These are phyloP conservation scores for Drosophila saltans DNA, from an alignment of 1,140 invertebrate genomes.

Conservation along the genomic window DNA sequence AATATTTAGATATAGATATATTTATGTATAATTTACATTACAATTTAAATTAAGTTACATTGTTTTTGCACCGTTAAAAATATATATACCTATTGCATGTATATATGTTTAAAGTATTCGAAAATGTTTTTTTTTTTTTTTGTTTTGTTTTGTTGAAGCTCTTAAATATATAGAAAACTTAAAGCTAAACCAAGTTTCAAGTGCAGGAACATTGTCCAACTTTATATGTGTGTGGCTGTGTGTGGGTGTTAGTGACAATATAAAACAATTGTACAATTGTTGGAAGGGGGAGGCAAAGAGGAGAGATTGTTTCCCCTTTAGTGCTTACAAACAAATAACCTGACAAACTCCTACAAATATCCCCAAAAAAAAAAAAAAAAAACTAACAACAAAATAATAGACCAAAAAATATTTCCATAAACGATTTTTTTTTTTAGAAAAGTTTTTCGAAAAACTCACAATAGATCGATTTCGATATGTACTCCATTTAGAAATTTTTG, in stretches of 20 bases:
- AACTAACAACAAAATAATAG: slow-evolving; percentile 68
- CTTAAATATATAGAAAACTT: slow-evolving; percentile 50
- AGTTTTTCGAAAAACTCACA: no score
- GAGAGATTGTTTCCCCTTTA: background rate
- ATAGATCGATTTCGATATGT: no score
- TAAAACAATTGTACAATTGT: slow-evolving; percentile 53
- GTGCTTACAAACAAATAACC: slow-evolving; percentile 56
- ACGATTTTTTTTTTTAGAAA: background rate
- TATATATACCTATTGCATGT: slow-evolving; percentile 15
- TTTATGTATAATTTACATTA: slow-evolving; percentile 39
- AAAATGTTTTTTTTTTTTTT: slow-evolving; percentile 13
- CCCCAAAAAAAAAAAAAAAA: slow-evolving; percentile 46
- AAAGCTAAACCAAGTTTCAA: slow-evolving; percentile 46
- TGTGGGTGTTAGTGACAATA: slow-evolving; percentile 68
- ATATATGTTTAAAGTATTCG: slow-evolving; percentile 40
- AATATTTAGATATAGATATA: slow-evolving; percentile 30
- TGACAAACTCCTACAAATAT: slow-evolving; percentile 38
- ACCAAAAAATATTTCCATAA: slow-evolving; percentile 33
- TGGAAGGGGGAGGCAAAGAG: background rate
- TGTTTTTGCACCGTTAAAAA: slow-evolving; percentile 47
- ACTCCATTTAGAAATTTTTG: no score
- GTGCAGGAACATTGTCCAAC: slow-evolving; percentile 76
- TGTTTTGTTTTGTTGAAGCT: slow-evolving; percentile 10
- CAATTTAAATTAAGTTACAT: slow-evolving; percentile 49
- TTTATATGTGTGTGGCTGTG: slow-evolving; percentile 45